A percentile compares a stretch with the other conserved stretches of the same genome.
Conservation (phyloP, 2,888 invertebrate genomes). For the Dicyrtomina minuta region DNA sequence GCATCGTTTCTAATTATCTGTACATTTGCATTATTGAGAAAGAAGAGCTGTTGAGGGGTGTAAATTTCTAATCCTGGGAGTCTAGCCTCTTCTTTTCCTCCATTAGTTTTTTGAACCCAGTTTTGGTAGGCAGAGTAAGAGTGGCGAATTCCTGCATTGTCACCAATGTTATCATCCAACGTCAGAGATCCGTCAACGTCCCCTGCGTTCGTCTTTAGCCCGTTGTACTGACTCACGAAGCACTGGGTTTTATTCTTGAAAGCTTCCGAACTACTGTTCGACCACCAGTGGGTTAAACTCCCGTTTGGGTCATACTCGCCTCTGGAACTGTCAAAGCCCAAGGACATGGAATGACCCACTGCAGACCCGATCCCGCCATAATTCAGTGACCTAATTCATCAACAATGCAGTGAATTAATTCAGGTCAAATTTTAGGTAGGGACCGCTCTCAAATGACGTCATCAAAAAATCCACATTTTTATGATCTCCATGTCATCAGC, state of each 20-base stretch:
- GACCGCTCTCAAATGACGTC: no score
- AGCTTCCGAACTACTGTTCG: constrained; percentile 74
- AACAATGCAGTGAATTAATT: no score
- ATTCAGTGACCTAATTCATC: no score
- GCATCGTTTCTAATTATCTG: no score
- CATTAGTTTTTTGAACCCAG: constrained; percentile 68
- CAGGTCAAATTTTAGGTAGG: no score
- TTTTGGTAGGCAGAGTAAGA: constrained; percentile 79
- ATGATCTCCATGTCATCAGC: no score
- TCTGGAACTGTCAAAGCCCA: constrained; percentile 82
- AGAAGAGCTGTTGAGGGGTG: constrained; percentile 79
- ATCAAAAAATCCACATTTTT: no score
- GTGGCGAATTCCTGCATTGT: constrained; percentile 92
- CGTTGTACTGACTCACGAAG: constrained; percentile 81
- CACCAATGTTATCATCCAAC: constrained; percentile 92
- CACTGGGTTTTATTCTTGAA: constrained; percentile 81
- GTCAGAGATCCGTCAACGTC: constrained; percentile 72
- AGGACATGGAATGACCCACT: constrained; percentile 82
- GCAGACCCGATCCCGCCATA: constrained; percentile 57
- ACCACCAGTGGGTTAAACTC: constrained; percentile 92
- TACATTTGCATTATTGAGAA: constrained; percentile 59
- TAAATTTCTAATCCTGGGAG: constrained; percentile 68
- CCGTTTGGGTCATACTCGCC: constrained; percentile 85
- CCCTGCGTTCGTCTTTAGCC: constrained; percentile 73
- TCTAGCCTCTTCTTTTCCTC: constrained; percentile 60